Conservation (phyloP, 2,113 vertebrate genomes). For the Trochalopteron elliotii region DNA sequence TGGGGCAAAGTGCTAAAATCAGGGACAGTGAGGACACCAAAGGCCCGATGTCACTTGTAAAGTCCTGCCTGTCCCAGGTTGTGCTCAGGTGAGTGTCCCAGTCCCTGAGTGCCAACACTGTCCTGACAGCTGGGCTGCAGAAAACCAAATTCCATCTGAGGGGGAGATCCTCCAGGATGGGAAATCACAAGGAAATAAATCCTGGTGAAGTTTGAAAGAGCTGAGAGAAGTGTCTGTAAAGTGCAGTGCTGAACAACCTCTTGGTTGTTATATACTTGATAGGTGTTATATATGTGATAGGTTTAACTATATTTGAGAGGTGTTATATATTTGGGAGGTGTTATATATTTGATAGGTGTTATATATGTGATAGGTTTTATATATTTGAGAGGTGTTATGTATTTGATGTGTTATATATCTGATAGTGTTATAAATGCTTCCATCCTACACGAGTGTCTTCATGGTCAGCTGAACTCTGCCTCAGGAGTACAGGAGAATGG, state of each 20-base stretch:
- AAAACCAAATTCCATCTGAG: neutral
- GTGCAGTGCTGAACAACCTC: neutral
- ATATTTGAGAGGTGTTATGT: neutral
- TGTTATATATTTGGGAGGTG: too few species aligned
- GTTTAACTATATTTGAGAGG: too few species aligned
- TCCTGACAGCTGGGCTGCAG: neutral
- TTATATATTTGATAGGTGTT: too few species aligned
- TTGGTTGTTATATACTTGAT: neutral
- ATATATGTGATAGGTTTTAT: too few species aligned
- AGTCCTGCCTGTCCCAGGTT: neutral
- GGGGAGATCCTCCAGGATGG: neutral
- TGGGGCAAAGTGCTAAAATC: neutral
- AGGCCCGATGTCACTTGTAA: neutral
- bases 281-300: too few species aligned
- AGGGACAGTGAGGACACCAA: neutral
- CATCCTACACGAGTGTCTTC: neutral
- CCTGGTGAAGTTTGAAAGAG: neutral
- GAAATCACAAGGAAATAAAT: neutral
- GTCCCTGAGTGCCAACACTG: neutral
- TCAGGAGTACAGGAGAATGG: neutral
- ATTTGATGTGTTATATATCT: neutral
- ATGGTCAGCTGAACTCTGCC: neutral
- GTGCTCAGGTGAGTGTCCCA: neutral
- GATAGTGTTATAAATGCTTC: neutral
- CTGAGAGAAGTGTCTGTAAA: neutral